Base-by-base conservation (phyloP, 2,113 vertebrate species). In the Colistium nudipinnis region DNA sequence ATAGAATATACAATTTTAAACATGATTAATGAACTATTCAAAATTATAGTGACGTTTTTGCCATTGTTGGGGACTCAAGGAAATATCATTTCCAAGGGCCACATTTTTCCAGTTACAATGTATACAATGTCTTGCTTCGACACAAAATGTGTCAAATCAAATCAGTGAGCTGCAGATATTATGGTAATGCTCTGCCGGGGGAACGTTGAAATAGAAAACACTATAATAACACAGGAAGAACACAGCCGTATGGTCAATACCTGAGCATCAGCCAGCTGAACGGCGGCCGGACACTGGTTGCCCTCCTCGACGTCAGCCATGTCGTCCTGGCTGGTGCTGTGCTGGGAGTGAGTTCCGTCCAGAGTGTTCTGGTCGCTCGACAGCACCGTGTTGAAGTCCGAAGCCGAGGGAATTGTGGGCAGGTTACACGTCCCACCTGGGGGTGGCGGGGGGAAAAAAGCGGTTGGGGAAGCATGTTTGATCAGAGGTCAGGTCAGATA, bases 231-330 rank as follows among this genome's bases (percentile, higher is more conserved):
- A 16, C 36, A 39, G n/a, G 19, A n/a, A 43, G n/a, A 7, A 43
- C 38, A n/a, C 20, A 20, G 19, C 20, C 4, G 27, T 3, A 17
- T 19, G 14, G 4, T 35, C 4, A 10, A n/a, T 39, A 99, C 98
- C 95, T 99, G 98, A 33, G 98, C 97, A 52, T 99, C 98, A n/a
- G 98, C 98, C 44, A 99, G 92, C 70, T 98, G 98, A 49, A 99
- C 98, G 19, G 98, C 97, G 57, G 96, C 96, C 7, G 96, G 96
- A 11, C 96, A 97, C 70, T 94, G 95, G 80, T 96, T 97, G 2
- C 94, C 95, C 76, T 98, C 97, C 81, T 98, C 96, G 0, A 96
- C 92, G 36, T 96, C 95, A 1, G 91, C 95, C 35, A 98, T 93
- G 63, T 98, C 96, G 19, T 98, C 97, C 88, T 98, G 96, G 76